Percentiles rank a stretch among this genome's conserved stretches.
phyloP scores from a whole-genome alignment of 2,888 invertebrate genomes.

The Oxystoma pomonae region DNA sequence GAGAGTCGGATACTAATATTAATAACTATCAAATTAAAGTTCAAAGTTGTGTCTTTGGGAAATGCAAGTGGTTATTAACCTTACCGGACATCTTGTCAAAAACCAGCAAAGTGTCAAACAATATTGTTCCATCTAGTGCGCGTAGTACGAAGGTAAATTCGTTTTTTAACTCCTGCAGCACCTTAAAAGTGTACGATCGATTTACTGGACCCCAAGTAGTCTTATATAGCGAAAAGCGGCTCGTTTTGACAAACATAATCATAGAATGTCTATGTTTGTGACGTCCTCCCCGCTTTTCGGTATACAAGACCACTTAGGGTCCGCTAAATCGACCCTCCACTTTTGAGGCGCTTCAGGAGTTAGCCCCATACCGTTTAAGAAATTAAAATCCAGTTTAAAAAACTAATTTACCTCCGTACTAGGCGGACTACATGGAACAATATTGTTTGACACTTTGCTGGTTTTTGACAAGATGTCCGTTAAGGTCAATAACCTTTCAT shows the following conservation, averaged over 20 bases:
- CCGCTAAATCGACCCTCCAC: constrained; percentile 47
- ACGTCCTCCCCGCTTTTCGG: constrained; percentile 38
- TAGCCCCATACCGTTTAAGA: constrained; percentile 49
- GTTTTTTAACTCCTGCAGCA: constrained; percentile 48
- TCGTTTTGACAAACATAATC: no score
- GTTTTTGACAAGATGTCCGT: neutral
- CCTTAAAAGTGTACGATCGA: constrained; percentile 53
- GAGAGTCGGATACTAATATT: constrained; percentile 93
- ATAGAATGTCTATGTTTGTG: constrained; percentile 37
- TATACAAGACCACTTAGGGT: constrained; percentile 41
- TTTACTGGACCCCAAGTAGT: constrained; percentile 40
- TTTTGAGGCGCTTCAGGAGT: constrained; percentile 55
- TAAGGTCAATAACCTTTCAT: constrained; percentile 31
- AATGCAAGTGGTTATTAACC: constrained; percentile 43
- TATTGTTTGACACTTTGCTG: constrained; percentile 2
- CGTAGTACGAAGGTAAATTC: constrained; percentile 17
- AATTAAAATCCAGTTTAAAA: constrained; percentile 38
- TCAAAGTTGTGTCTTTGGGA: constrained; percentile 58
- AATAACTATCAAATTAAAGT: constrained; percentile 92
- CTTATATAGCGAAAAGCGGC: constrained; percentile 41
- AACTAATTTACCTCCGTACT: constrained; percentile 19
- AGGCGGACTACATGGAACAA: constrained; percentile 13
- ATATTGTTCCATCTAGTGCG: constrained; percentile 13
- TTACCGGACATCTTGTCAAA: neutral
- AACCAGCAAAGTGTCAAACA: constrained; percentile 1